Evolutionary conservation across 1,140 invertebrate genomes (phyloP).

Genomic region (Belonocnema kinseyi): DNA sequence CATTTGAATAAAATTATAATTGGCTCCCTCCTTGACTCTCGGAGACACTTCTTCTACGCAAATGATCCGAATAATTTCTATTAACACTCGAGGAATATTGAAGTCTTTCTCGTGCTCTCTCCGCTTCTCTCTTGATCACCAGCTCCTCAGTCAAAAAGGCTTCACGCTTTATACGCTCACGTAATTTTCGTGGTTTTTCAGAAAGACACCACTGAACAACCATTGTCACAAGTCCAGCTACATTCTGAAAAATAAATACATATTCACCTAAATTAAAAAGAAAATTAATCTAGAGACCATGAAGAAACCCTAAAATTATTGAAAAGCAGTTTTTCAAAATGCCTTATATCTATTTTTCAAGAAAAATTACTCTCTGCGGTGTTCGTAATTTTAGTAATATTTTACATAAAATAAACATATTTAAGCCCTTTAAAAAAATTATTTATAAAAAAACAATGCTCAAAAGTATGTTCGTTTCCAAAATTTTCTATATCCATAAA

Average conservation of each 20-base stretch:
- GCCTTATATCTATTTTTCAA: no score
- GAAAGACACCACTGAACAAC: constrained; percentile 88
- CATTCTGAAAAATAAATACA: constrained; percentile 79
- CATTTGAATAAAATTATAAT: not conserved
- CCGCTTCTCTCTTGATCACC: constrained; percentile 85
- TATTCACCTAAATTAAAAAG: constrained; percentile 24
- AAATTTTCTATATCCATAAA: no score
- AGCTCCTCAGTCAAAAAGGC: constrained; percentile 90
- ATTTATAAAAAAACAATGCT: no score
- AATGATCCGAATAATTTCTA: constrained; percentile 33
- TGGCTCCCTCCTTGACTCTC: not conserved
- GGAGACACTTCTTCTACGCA: constrained; percentile 32
- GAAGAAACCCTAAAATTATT: no score
- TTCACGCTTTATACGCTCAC: constrained; percentile 88
- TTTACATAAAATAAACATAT: no score
- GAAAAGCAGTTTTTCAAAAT: no score
- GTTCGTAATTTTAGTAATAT: no score
- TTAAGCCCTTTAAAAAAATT: no score
- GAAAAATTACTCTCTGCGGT: not conserved
- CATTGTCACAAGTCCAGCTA: constrained; percentile 86
- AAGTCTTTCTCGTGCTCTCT: constrained; percentile 54
- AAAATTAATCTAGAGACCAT: not conserved
- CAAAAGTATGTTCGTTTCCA: no score
- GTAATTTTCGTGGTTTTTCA: constrained; percentile 84
- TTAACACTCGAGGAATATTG: constrained; percentile 36